A percentile compares a stretch with the other conserved stretches of the same genome.
These are phyloP conservation scores for Bathybates hornii DNA, from an alignment of 2,113 vertebrate genomes.

Conservation along the genomic window DNA sequence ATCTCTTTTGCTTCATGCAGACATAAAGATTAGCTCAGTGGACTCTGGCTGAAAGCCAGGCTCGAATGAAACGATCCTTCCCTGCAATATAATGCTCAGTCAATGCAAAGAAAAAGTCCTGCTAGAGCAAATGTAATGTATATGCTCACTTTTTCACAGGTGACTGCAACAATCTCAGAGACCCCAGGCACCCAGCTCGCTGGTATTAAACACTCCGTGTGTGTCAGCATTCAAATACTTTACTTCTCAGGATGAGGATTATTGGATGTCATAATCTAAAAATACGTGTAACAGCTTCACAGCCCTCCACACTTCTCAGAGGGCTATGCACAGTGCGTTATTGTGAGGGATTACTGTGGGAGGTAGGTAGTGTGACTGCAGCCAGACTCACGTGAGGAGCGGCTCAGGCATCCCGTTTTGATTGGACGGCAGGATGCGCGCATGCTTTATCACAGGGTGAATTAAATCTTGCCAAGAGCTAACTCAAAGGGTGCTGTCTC, in stretches of 20 bases:
- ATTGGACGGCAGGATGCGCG: constrained; percentile 26
- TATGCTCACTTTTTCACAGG: constrained; percentile 27
- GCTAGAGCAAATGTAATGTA: constrained; percentile 23
- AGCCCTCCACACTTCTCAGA: neutral
- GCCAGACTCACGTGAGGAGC: constrained; percentile 47
- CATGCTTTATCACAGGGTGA: constrained; percentile 28
- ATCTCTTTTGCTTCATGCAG: neutral
- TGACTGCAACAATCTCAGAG: neutral
- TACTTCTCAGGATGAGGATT: constrained; percentile 1
- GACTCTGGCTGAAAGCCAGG: neutral
- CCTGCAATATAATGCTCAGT: neutral
- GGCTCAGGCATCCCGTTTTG: constrained; percentile 49
- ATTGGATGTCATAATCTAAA: neutral
- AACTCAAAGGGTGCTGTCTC: constrained; percentile 23
- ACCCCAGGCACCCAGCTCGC: neutral
- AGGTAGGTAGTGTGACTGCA: constrained; percentile 24
- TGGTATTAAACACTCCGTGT: neutral
- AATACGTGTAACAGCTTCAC: neutral
- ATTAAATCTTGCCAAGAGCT: constrained; percentile 54
- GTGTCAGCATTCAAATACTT: neutral
- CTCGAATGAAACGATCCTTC: constrained; percentile 8
- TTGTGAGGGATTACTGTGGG: constrained; percentile 43
- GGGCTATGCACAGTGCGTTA: neutral
- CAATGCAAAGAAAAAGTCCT: constrained; percentile 25
- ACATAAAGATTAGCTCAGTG: neutral